Base-by-base conservation (phyloP, 1,140 invertebrate genomes). In the Cherax quadricarinatus region DNA sequence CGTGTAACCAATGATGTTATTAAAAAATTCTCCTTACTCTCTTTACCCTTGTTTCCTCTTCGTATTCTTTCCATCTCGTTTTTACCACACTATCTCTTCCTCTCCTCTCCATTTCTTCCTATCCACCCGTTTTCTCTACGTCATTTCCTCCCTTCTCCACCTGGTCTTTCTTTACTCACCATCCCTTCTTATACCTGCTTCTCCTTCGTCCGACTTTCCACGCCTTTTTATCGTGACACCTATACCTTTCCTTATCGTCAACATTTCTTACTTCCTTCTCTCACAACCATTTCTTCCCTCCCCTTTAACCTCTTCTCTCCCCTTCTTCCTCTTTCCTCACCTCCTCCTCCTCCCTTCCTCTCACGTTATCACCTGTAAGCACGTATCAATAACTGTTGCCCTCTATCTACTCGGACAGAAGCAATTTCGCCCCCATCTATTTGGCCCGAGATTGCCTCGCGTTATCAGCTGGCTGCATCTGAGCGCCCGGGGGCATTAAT, bases 351-450 rank as follows among this genome's bases (percentile, higher is more conserved):
- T 16, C 41, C 30, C 10, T 41, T 24, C 79, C n/a, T 24, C 62
- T 16, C 49, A 41, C 21, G 62, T 66, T 82, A 82, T 89, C 88
- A 89, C 88, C 88, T 89, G 53, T 66, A 80, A 18, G 48, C 79
- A 24, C 79, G 51, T 82, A 89, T 89, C 88, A 89, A 89, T 89
- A 89, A 82, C 88, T 89, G 88, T 82, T 89, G 60, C 57, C 70
- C 60, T 82, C 60, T 89, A 89, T 89, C 80, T 83, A 73, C 80
- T 70, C 75, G 62, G 80, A 82, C 80, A 89, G 80, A 89, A 82
- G 88, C 88, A 89, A 89, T 89, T 89, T 89, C 80, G 60, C 62
- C 60, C 60, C 60, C 88, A 89, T 89, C 80, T 89, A 89, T 83
- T 89, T 89, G 88, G 88, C 30, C 70, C 57, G 79, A 89, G 88